Percentiles rank a stretch among this genome's conserved stretches.
Evolutionary conservation across 2,797 vertebrate genomes (phyloP).

Genomic region (Gymnopithys bicolor): DNA sequence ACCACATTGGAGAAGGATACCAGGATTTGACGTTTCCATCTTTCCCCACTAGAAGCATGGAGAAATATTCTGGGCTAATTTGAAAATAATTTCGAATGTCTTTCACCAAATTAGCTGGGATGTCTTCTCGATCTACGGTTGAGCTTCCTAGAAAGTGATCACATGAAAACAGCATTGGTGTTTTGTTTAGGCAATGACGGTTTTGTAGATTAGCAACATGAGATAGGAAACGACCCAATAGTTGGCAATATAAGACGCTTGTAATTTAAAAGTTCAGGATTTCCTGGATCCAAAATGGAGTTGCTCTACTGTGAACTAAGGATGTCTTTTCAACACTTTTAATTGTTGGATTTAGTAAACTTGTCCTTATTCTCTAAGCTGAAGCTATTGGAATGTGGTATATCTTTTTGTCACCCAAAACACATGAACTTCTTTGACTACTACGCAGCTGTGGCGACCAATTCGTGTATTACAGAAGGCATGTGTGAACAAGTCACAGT

Average conservation of each 20-base stretch:
- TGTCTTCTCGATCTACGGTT: conserved; percentile 92
- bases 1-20: conserved; percentile 99
- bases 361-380: not conserved
- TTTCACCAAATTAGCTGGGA: conserved; percentile 88
- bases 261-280: not conserved
- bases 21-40: conserved; percentile 98
- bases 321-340: not conserved
- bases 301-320: not conserved
- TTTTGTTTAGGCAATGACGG: not conserved
- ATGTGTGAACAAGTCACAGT: not conserved
- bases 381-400: not conserved
- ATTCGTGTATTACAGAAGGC: not conserved
- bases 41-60: conserved; percentile 98
- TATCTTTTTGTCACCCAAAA: not conserved
- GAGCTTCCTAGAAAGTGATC: conserved; percentile 84
- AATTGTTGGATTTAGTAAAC: not conserved
- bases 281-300: not conserved
- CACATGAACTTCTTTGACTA: not conserved
- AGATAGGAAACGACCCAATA: not conserved
- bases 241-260: not conserved
- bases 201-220: not conserved
- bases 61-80: conserved; percentile 97
- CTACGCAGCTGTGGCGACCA: not conserved
- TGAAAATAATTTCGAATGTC: conserved; percentile 99
- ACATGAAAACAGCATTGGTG: conserved; percentile 19